These are phyloP conservation scores for Dipodomys spectabilis DNA, from an alignment of 2,113 vertebrate species.

Conservation along the genomic window DNA sequence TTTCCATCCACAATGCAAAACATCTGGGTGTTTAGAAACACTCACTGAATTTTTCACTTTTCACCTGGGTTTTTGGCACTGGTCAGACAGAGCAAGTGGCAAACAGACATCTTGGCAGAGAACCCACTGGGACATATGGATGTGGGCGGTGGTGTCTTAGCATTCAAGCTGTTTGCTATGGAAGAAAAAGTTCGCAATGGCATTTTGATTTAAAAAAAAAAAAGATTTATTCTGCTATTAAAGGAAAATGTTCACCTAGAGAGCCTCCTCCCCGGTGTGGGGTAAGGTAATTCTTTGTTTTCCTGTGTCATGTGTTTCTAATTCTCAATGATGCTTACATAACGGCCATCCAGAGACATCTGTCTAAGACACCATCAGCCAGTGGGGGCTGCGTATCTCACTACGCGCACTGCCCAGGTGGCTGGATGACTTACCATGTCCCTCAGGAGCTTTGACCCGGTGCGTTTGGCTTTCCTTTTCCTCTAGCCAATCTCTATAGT, in stretches of 20 bases:
- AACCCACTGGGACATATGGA: constrained; percentile 59
- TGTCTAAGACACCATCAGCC: neutral
- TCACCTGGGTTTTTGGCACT: constrained; percentile 74
- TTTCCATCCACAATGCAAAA: constrained; percentile 45
- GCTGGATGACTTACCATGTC: constrained; percentile 6
- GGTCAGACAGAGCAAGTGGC: constrained; percentile 62
- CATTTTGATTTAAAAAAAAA: constrained; percentile 57
- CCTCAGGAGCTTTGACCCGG: constrained; percentile 19
- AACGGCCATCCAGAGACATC: neutral
- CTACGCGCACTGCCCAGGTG: neutral
- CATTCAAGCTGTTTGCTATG: constrained; percentile 70
- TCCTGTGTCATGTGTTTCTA: neutral
- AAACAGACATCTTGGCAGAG: constrained; percentile 73
- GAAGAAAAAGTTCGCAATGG: constrained; percentile 72
- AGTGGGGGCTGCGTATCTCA: neutral
- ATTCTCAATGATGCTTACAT: neutral
- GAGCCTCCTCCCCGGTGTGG: neutral
- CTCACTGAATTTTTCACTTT: constrained; percentile 60
- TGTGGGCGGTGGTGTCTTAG: constrained; percentile 58
- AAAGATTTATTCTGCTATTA: constrained; percentile 53
- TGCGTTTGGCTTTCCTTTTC: constrained; percentile 47
- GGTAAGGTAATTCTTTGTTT: neutral
- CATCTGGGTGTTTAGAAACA: constrained; percentile 79
- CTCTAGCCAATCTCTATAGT: neutral
- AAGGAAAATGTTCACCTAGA: constrained; percentile 30